Evolutionary conservation across 2,797 vertebrate species (phyloP).

Genomic region (Odontamblyopus lacepedii): DNA sequence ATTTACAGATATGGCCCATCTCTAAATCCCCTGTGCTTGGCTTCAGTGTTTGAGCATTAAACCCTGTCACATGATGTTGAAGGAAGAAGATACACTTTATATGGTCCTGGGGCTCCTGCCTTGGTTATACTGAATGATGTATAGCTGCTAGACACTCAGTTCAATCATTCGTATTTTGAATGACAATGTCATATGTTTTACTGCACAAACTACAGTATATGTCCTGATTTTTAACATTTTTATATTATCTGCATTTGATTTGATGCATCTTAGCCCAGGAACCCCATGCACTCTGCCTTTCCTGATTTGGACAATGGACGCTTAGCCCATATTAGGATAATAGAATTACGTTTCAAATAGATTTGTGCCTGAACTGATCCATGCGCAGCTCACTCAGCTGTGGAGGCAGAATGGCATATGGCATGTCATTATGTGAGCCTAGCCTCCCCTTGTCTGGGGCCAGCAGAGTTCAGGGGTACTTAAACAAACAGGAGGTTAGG

Average conservation of each 20-base stretch:
- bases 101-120: constrained; percentile 46
- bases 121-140: constrained; percentile 72
- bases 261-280: constrained; percentile 50
- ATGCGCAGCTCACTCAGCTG: constrained; percentile 55
- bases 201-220: constrained; percentile 37
- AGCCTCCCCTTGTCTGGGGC: constrained; percentile 58
- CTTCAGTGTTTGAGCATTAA: constrained; percentile 71
- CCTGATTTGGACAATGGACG: constrained; percentile 71
- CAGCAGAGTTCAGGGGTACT: constrained; percentile 74
- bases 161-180: neutral
- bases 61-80: constrained; percentile 73
- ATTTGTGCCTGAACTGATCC: constrained; percentile 63
- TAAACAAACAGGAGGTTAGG: constrained; percentile 80
- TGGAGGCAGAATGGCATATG: constrained; percentile 74
- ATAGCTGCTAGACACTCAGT: constrained; percentile 35
- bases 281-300: constrained; percentile 65
- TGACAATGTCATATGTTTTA: constrained; percentile 6
- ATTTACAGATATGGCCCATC: constrained; percentile 72
- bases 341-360: constrained; percentile 78
- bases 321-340: constrained; percentile 73
- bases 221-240: constrained; percentile 30
- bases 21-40: constrained; percentile 72
- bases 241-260: constrained; percentile 56
- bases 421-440: constrained; percentile 70
- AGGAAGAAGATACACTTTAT: constrained; percentile 57